These are phyloP conservation scores for Anser cygnoides DNA, from an alignment of 2,113 vertebrate species.

Conservation along the genomic window DNA sequence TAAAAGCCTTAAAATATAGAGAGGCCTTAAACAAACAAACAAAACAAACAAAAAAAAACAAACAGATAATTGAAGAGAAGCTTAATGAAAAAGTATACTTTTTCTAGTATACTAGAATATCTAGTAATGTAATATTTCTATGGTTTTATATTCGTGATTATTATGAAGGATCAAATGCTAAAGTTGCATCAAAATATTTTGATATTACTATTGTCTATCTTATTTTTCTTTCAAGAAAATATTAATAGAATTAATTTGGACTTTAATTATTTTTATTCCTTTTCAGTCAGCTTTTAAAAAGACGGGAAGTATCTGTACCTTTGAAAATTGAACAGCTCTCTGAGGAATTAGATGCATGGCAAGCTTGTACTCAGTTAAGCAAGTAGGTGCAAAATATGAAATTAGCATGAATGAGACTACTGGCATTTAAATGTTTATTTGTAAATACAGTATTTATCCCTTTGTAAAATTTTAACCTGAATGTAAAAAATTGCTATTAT, in stretches of 20 bases:
- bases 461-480: background rate
- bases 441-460: background rate
- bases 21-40: background rate
- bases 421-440: background rate
- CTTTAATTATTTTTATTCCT: conserved; percentile 10
- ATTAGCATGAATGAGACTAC: background rate
- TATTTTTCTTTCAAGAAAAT: background rate
- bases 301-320: conserved; percentile 90
- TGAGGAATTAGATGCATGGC: conserved; percentile 91
- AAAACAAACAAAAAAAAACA: background rate
- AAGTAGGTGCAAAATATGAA: conserved; percentile 75
- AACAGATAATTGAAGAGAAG: background rate
- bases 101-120: background rate
- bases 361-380: conserved; percentile 79
- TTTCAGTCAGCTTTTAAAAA: conserved; percentile 93
- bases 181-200: background rate
- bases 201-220: background rate
- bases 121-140: background rate
- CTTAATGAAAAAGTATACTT: background rate
- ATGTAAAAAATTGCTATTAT: background rate
- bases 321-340: conserved; percentile 91
- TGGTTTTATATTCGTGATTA: background rate
- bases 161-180: background rate
- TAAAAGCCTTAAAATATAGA: background rate
- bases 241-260: background rate